Evolutionary conservation across 2,888 invertebrate genomes (phyloP).

Genomic region (Hipparchia sbordonii): DNA sequence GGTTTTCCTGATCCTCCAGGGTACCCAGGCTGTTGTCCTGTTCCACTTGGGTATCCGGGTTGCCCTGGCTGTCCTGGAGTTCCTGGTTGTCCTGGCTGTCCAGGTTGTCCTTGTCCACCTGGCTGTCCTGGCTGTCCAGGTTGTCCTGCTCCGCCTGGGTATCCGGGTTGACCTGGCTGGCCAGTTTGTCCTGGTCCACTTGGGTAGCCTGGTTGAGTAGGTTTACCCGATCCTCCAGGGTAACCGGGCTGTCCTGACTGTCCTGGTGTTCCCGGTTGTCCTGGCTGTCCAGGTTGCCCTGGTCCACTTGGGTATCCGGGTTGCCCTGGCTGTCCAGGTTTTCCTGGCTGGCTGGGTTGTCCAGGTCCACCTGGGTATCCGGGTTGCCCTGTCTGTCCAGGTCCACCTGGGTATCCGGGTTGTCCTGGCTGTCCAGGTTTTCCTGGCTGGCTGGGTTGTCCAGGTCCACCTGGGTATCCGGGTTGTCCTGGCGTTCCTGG

Average conservation of each 20-base stretch:
- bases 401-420: conserved; percentile 34
- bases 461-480: conserved; percentile 39
- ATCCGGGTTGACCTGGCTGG: conserved; percentile 39
- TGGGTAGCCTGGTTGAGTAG: conserved; percentile 45
- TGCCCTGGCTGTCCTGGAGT: neutral
- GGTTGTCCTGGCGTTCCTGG: conserved; percentile 29
- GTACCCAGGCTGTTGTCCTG: conserved; percentile 46
- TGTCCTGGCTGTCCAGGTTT: conserved; percentile 34
- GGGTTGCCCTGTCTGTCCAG: conserved; percentile 38
- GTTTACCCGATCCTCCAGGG: conserved; percentile 42
- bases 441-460: conserved; percentile 35
- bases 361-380: conserved; percentile 45
- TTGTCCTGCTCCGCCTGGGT: conserved; percentile 6
- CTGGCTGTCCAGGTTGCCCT: conserved; percentile 30
- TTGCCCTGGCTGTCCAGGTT: conserved; percentile 33
- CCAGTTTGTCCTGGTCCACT: conserved; percentile 41
- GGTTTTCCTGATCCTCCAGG: conserved; percentile 43
- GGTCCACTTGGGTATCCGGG: conserved; percentile 35
- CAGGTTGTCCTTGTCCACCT: conserved; percentile 47
- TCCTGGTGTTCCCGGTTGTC: conserved; percentile 35
- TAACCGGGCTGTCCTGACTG: conserved; percentile 65
- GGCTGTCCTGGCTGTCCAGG: conserved; percentile 46
- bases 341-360: conserved; percentile 39
- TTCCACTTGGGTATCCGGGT: conserved; percentile 53
- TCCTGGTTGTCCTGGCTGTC: conserved; percentile 50